phyloP scores from a whole-genome alignment of 2,113 vertebrate genomes.

The Helogale parvula region DNA sequence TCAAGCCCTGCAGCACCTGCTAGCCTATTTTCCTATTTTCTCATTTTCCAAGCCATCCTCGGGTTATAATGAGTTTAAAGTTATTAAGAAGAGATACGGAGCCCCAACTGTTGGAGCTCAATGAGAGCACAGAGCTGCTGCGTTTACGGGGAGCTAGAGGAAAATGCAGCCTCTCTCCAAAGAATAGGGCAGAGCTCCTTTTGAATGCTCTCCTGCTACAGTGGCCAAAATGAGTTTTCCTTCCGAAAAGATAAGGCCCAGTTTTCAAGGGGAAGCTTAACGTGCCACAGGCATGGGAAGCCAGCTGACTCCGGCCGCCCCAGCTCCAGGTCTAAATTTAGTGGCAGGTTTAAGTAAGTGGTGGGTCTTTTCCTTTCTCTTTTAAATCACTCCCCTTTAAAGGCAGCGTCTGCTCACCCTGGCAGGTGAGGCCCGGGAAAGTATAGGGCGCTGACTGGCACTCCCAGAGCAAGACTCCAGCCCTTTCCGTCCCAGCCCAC shows the following conservation, averaged over 20 bases:
- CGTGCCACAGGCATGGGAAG: neutral
- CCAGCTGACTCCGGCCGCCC: neutral
- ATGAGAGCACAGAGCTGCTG: neutral
- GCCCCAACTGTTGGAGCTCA: neutral
- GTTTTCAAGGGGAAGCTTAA: neutral
- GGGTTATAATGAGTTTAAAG: neutral
- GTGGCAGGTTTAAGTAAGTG: neutral
- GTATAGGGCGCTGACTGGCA: neutral
- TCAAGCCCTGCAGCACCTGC: neutral
- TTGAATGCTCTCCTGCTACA: neutral
- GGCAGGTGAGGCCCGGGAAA: accelerated
- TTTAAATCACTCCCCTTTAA: too few species aligned
- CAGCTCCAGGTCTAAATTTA: neutral
- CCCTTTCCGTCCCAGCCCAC: neutral
- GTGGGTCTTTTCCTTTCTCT: neutral
- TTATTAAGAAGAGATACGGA: constrained; percentile 26
- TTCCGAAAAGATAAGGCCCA: neutral
- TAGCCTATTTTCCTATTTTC: neutral
- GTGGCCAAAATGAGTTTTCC: neutral
- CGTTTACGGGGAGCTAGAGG: neutral
- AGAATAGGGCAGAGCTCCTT: neutral
- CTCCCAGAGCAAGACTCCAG: too few species aligned
- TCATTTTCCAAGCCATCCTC: neutral
- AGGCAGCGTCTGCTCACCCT: neutral
- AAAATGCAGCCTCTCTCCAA: neutral